phyloP scores from a whole-genome alignment of 2,888 invertebrate genomes.

The Lordiphosa fenestrarum region DNA sequence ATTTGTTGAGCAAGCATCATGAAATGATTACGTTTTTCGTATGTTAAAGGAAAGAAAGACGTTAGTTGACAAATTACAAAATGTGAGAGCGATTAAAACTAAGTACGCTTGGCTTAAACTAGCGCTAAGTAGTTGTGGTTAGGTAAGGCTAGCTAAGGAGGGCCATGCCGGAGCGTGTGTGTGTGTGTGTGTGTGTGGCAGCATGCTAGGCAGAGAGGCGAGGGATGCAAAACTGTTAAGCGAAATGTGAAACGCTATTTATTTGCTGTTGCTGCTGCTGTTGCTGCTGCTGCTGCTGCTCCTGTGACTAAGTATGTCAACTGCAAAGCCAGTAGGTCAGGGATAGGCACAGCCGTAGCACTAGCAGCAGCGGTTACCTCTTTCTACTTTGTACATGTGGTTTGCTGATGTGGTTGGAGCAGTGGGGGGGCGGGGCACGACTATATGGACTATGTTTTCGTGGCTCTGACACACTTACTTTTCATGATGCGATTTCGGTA shows the following conservation, averaged over 20 bases:
- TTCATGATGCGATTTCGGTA: slow-evolving; percentile 80
- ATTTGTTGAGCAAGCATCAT: slow-evolving; percentile 70
- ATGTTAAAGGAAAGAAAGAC: slow-evolving; percentile 38
- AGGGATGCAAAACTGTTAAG: slow-evolving; percentile 55
- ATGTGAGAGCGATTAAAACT: slow-evolving; percentile 7
- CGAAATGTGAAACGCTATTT: slow-evolving; percentile 72
- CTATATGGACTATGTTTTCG: slow-evolving; percentile 24
- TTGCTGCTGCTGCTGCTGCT: slow-evolving; percentile 21
- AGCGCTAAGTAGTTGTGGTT: slow-evolving; percentile 21
- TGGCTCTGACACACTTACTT: slow-evolving; percentile 76
- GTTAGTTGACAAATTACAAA: slow-evolving; percentile 28
- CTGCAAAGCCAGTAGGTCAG: slow-evolving; percentile 70
- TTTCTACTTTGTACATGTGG: slow-evolving; percentile 41
- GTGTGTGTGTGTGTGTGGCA: slow-evolving; percentile 13
- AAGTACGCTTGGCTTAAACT: slow-evolving; percentile 35
- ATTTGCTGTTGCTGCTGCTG: slow-evolving; percentile 62
- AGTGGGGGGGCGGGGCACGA: not conserved
- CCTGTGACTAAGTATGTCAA: slow-evolving; percentile 58
- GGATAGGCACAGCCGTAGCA: slow-evolving; percentile 53
- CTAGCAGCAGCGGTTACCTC: slow-evolving; percentile 54
- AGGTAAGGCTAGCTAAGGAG: slow-evolving; percentile 40
- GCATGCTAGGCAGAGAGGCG: slow-evolving; percentile 33
- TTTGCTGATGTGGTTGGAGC: not conserved
- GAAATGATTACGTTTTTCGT: slow-evolving; percentile 58
- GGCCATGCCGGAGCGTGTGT: slow-evolving; percentile 9